Evolutionary conservation across 2,888 invertebrate species (phyloP), one percentile per base, ranked within the genome.

Genomic region (Dioctria linearis): DNA sequence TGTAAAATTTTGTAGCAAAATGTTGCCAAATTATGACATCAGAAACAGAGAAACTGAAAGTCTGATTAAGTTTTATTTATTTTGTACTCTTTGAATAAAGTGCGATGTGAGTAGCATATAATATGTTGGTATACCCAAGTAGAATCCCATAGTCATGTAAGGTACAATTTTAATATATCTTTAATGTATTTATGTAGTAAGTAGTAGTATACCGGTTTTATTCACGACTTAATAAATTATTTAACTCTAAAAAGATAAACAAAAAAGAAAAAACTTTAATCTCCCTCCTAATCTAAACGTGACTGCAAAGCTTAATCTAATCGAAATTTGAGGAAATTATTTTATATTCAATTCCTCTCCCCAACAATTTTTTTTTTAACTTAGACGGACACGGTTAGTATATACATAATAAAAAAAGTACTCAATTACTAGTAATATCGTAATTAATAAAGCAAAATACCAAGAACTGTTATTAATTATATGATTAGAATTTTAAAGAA

Each of bases 231-330:
- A 73, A 73, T 39, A 51, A 71, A 71, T 25, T 25, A 25, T 51
- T 71, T 71, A 71, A 73, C n/a, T 57, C 42, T 37, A 13, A 75
- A 75, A 75, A 75, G 57, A 25, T 59, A 75, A 75, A 73, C 25
- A 25, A 25, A 25, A 25, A 25, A 25, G 2, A 25, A 0, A 25
- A 25, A 25, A 25, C 25, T 2, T 25, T 25, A 25, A 25, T 25
- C 25, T 25, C 25, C 25, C 0, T 25, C 25, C 25, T 25, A 3
- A 54, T 39, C 11, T 40, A 75, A 42, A 75, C 73, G 73, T 75
- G 73, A 75, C 73, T 25, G 3, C 25, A 75, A 75, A 59, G 9
- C 25, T 13, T 59, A 13, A 75, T 75, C 39, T 59, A 59, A 59
- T 75, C 57, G 40, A 69, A 67, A 69, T 37, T 51, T 4, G 51